A percentile compares a stretch with the other conserved stretches of the same genome.
Conservation (phyloP, 1,140 invertebrate genomes). For the Bombus haemorrhoidalis region DNA sequence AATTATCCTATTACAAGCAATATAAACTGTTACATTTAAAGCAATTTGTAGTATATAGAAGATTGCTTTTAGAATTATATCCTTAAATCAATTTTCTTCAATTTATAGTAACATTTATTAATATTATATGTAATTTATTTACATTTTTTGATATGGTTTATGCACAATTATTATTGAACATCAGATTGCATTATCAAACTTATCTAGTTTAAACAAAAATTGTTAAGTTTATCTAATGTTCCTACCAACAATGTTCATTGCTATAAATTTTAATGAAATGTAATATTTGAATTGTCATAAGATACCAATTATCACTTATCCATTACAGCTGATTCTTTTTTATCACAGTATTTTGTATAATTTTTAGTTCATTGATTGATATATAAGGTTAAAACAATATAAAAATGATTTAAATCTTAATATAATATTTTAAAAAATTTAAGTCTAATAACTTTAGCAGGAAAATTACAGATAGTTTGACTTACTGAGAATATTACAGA, state of each 20-base stretch:
- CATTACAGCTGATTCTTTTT: neutral
- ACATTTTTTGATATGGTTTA: neutral
- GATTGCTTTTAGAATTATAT: constrained; percentile 3
- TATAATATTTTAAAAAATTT: neutral
- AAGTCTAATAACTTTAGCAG: neutral
- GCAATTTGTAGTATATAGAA: neutral
- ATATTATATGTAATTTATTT: neutral
- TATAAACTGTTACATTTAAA: constrained; percentile 14
- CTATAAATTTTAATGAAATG: neutral
- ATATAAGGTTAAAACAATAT: neutral
- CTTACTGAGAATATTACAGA: neutral
- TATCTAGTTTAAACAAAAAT: too few relatives aligned
- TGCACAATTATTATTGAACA: neutral
- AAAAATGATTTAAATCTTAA: neutral
- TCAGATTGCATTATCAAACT: neutral
- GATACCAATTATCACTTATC: constrained; percentile 13
- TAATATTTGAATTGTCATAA: constrained; percentile 6
- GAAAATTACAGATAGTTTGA: neutral
- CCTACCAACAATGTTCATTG: neutral
- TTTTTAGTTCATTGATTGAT: neutral
- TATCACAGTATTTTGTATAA: constrained; percentile 29
- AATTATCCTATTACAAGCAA: neutral
- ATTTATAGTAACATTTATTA: neutral
- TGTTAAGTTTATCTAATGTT: neutral
- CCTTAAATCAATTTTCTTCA: neutral